Conservation (phyloP, 37 sponge, comb jelly and placozoan species). For the Theonella swinhoei region DNA sequence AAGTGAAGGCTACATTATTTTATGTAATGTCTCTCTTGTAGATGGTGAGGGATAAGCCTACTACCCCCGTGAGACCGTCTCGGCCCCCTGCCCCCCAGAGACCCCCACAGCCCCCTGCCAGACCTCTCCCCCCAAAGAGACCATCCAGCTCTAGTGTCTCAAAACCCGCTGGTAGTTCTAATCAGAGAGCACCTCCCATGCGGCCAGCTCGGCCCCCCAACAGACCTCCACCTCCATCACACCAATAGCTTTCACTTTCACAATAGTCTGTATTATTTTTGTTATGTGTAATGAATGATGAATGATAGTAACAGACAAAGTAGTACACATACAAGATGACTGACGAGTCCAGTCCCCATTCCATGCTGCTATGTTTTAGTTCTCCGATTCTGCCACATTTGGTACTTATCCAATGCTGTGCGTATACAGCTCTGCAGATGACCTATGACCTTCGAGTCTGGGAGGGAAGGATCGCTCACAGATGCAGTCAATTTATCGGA, state of each 20-base stretch:
- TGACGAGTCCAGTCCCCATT: too few relatives aligned
- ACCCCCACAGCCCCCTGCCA: background rate
- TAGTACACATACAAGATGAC: too few relatives aligned
- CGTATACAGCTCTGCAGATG: background rate
- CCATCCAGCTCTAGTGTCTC: background rate
- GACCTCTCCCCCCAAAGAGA: background rate
- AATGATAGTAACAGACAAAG: too few relatives aligned
- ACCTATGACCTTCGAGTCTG: background rate
- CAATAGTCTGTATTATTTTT: background rate
- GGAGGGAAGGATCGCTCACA: background rate
- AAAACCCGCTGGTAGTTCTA: too few relatives aligned
- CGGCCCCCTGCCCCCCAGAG: background rate
- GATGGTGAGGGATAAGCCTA: background rate
- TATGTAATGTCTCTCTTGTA: too few relatives aligned
- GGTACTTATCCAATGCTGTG: constrained; percentile 12
- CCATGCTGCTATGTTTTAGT: background rate
- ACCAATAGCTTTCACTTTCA: background rate
- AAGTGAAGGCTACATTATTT: too few relatives aligned
- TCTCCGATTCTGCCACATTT: constrained; percentile 12
- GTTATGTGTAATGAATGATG: too few relatives aligned
- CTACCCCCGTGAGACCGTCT: background rate
- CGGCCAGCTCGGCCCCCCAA: background rate
- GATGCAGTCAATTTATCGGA: background rate
- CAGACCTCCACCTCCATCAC: background rate
- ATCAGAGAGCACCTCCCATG: background rate